Evolutionary conservation across 2,797 vertebrate species (phyloP), one percentile per base, ranked within the genome.

Genomic region (Leptoclinus maculatus): DNA sequence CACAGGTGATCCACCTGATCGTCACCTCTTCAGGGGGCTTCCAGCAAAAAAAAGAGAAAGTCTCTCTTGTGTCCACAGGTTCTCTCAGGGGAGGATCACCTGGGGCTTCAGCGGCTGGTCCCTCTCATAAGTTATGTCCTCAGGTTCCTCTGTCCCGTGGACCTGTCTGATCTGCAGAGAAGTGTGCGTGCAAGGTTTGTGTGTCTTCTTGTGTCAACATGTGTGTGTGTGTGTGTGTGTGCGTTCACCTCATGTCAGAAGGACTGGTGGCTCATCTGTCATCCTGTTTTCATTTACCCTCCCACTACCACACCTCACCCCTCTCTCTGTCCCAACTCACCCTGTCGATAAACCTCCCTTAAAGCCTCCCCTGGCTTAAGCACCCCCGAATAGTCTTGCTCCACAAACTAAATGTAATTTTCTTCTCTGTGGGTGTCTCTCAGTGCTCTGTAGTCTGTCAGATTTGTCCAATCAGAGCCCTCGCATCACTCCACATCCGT

Each of bases 361-460:
- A 49, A 76, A 71, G 74, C 62, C 59, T 74, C 60, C 66, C 56
- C 2, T 27, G 14, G 66, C 59, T 85, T 73, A 80, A 84, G 67
- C 75, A 23, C 59, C 36, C 36, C 81, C 34, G 62, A 83, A 71
- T 49, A 74, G 60, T 83, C 88, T 79, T 79, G 66, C 85, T 76
- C 77, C 79, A 70, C 73, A 56, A 87, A 84, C 76, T 86, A 87
- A 89, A 90, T 91, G 81, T 91, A 63, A 91, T 92, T 78, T 84
- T 90, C 83, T 76, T 83, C 63, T 77, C 53, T 86, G 78, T 81
- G 79, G 90, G 84, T 87, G 79, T 56, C 11, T 85, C 77, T 80
- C 83, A 86, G 81, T 67, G 78, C 88, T 88, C 71, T 71, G 67
- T 68, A 58, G 72, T 74, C 80, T 81, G 81, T 81, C 68, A 56